Percentiles rank a stretch among this genome's conserved stretches.
phyloP scores from a whole-genome alignment of 2,888 invertebrate genomes.

The Epistrophella euchroma region DNA sequence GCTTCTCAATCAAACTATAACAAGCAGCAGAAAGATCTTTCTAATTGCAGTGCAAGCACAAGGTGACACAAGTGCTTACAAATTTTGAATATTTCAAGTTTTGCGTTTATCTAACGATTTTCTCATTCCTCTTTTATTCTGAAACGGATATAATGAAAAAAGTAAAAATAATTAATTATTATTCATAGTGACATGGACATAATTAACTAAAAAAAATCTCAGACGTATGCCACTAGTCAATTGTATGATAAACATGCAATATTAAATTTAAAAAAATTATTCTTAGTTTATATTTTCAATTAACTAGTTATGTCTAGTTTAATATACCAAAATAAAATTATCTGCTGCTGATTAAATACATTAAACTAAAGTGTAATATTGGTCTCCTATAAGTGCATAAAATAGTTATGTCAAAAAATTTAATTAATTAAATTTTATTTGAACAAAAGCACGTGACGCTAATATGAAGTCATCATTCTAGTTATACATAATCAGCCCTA shows the following conservation, averaged over 20 bases:
- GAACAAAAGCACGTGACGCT: not conserved
- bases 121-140: constrained; percentile 43
- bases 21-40: constrained; percentile 81
- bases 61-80: constrained; percentile 82
- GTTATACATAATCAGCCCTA: constrained; percentile 2
- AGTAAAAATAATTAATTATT: not conserved
- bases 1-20: constrained; percentile 75
- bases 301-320: not conserved
- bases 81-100: constrained; percentile 20
- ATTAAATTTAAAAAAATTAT: not conserved
- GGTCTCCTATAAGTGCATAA: not conserved
- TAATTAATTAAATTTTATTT: not conserved
- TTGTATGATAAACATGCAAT: constrained; percentile 56
- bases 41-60: constrained; percentile 80
- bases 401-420: constrained; percentile 1
- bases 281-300: not conserved
- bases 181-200: not conserved
- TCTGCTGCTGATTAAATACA: not conserved
- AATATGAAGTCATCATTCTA: not conserved
- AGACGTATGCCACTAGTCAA: constrained; percentile 60
- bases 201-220: not conserved
- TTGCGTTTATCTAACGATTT: constrained; percentile 21
- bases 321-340: not conserved
- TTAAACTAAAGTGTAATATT: not conserved
- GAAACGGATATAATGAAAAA: constrained; percentile 6